These are phyloP conservation scores for Halcyon senegalensis DNA, from an alignment of 2,113 vertebrate genomes.

Conservation along the genomic window DNA sequence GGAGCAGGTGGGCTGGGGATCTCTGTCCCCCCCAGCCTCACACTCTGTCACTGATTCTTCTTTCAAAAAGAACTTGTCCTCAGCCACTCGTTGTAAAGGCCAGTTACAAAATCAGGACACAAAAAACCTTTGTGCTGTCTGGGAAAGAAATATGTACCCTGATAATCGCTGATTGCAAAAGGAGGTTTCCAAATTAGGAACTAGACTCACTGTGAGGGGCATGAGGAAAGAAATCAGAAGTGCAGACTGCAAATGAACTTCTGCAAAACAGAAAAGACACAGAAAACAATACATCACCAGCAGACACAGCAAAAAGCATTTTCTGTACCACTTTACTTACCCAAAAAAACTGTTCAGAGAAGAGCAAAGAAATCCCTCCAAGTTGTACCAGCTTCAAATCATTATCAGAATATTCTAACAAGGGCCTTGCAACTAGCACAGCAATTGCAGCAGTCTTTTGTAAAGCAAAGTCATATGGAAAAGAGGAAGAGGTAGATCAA, in stretches of 20 bases:
- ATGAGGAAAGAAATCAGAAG: constrained; percentile 51
- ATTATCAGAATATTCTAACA: neutral
- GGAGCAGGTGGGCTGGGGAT: accelerated
- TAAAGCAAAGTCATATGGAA: neutral
- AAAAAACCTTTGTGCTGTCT: neutral
- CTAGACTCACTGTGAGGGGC: accelerated
- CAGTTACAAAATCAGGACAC: neutral
- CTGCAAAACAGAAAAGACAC: constrained; percentile 33
- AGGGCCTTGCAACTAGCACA: neutral
- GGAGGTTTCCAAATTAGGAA: neutral
- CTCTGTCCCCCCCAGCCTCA: accelerated
- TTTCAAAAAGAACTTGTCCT: neutral
- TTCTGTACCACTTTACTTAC: neutral
- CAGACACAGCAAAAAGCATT: constrained; percentile 6
- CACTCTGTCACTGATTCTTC: neutral
- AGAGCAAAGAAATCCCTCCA: neutral
- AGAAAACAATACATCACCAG: neutral
- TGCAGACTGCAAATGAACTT: constrained; percentile 39
- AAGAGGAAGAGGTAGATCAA: neutral
- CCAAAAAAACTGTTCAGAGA: constrained; percentile 25
- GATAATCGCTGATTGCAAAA: neutral
- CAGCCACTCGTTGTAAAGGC: neutral
- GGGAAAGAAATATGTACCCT: neutral
- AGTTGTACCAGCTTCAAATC: neutral
- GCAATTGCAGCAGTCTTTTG: neutral